Percentiles rank a stretch among this genome's conserved stretches.
Conservation (phyloP, 2,113 vertebrate genomes). For the Poeciliopsis retropinna region DNA sequence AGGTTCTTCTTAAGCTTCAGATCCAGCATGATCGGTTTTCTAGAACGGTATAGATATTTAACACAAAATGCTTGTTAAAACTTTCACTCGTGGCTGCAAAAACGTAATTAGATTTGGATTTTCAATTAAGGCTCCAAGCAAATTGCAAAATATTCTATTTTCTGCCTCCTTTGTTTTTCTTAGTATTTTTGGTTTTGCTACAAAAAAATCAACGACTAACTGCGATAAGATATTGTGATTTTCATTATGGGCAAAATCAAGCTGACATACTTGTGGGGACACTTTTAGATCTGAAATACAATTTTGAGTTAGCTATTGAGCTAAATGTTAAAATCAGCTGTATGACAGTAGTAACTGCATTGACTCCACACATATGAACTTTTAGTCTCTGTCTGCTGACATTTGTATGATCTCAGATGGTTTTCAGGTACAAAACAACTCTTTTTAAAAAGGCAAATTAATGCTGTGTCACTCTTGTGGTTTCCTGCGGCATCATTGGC, state of each 20-base stretch:
- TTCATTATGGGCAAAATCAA: background rate
- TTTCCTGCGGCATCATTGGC: background rate
- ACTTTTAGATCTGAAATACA: background rate
- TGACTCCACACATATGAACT: background rate
- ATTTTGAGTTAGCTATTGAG: background rate
- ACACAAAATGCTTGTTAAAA: no score
- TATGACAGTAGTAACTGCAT: background rate
- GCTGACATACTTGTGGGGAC: background rate
- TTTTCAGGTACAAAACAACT: no score
- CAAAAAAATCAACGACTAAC: background rate
- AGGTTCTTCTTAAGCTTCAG: no score
- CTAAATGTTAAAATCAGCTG: background rate
- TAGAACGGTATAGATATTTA: no score
- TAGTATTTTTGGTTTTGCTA: background rate
- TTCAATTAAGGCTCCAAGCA: no score
- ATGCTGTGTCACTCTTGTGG: background rate
- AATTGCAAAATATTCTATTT: background rate
- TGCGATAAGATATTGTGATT: background rate
- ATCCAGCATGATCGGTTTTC: no score
- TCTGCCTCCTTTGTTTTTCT: background rate
- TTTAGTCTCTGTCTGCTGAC: no score
- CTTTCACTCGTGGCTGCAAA: no score
- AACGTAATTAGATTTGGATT: no score
- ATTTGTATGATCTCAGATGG: no score
- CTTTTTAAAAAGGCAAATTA: background rate